These are phyloP conservation scores for Rhabdomys dilectus DNA, from an alignment of 2,113 vertebrate species.

Conservation along the genomic window DNA sequence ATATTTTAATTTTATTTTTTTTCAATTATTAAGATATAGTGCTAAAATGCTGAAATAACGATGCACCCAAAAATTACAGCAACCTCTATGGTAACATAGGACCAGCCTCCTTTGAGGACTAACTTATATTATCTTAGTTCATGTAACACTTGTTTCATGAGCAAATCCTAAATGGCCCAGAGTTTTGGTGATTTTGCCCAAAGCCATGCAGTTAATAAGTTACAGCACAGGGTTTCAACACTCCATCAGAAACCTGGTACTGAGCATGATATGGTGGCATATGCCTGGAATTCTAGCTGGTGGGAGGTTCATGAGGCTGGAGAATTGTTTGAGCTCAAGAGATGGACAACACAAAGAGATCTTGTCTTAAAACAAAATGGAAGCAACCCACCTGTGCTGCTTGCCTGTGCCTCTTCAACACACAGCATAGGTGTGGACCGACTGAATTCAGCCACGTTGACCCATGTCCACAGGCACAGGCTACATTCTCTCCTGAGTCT, in stretches of 20 bases:
- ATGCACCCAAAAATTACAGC: background rate
- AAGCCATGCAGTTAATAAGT: background rate
- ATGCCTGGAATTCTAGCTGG: background rate
- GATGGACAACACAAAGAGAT: background rate
- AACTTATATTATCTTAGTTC: background rate
- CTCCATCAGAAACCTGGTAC: background rate
- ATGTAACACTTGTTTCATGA: background rate
- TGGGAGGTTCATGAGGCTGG: background rate
- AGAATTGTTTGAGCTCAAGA: background rate
- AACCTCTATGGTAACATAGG: background rate
- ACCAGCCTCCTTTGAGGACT: background rate
- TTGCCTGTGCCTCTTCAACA: background rate
- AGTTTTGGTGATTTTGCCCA: background rate
- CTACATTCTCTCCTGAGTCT: background rate
- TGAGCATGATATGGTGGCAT: background rate
- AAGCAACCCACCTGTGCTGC: background rate
- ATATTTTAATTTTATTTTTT: background rate
- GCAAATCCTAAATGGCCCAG: background rate
- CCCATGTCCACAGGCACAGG: background rate
- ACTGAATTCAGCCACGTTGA: background rate
- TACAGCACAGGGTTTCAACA: background rate
- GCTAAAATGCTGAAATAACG: conserved; percentile 15
- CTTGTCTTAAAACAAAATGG: background rate
- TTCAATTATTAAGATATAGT: background rate
- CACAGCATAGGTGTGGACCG: background rate